These are phyloP conservation scores for Caerostris extrusa DNA, from an alignment of 1,140 invertebrate species.

Conservation along the genomic window DNA sequence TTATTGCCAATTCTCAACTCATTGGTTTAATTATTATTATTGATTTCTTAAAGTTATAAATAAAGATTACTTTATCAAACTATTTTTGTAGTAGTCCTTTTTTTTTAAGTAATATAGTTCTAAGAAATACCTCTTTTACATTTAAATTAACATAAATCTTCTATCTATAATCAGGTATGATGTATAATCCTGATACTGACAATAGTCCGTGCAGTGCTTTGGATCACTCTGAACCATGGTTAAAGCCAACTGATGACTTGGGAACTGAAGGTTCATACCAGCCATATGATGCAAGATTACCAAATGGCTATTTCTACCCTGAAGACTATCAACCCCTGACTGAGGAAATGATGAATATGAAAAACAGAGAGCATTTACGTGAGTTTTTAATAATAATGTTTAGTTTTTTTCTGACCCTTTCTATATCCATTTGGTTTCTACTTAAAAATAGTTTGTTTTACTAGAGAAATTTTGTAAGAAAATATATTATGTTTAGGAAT, in stretches of 20 bases:
- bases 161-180: slow-evolving; percentile 57
- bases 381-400: slow-evolving; percentile 58
- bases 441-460: too few species aligned
- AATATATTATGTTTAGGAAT: too few species aligned
- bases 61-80: too few species aligned
- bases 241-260: slow-evolving; percentile 68
- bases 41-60: too few species aligned
- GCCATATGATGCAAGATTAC: slow-evolving; percentile 77
- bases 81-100: too few species aligned
- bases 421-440: too few species aligned
- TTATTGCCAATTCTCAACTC: too few species aligned
- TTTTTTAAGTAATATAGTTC: too few species aligned
- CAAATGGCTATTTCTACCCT: slow-evolving; percentile 79
- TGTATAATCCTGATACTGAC: slow-evolving; percentile 75
- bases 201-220: slow-evolving; percentile 72
- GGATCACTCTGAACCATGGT: slow-evolving; percentile 75
- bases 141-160: neutral
- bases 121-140: too few species aligned
- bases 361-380: slow-evolving; percentile 79
- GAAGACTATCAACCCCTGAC: slow-evolving; percentile 80
- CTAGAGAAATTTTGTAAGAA: too few species aligned
- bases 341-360: slow-evolving; percentile 79
- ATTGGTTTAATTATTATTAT: too few species aligned
- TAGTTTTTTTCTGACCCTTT: too few species aligned
- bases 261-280: slow-evolving; percentile 74